These are phyloP conservation scores for Corvus moneduloides DNA, from an alignment of 2,113 vertebrate species.

Conservation along the genomic window DNA sequence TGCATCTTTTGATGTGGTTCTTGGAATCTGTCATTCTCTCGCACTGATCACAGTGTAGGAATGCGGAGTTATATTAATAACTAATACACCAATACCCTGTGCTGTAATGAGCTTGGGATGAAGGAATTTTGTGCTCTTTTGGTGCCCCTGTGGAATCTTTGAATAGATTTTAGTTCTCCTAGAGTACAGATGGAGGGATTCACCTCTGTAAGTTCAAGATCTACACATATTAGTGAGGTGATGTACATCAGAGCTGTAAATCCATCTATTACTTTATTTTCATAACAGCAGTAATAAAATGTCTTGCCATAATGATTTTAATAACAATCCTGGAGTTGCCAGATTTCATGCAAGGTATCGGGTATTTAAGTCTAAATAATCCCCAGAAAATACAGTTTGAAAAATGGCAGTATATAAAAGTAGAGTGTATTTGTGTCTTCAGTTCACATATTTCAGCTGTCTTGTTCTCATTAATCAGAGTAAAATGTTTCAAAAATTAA, in stretches of 20 bases:
- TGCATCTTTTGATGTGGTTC: background rate
- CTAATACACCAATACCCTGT: background rate
- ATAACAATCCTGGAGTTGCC: background rate
- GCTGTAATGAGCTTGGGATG: background rate
- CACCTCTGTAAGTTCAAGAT: background rate
- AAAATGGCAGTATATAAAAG: background rate
- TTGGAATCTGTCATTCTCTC: background rate
- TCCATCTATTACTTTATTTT: background rate
- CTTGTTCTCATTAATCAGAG: slow-evolving; percentile 23
- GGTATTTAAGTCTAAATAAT: background rate
- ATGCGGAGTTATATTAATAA: background rate
- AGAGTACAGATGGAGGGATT: background rate
- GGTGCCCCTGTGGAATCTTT: rapidly evolving
- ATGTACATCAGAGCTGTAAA: background rate
- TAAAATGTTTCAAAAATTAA: slow-evolving; percentile 10
- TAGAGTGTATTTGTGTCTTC: background rate
- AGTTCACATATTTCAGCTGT: background rate
- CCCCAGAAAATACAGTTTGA: background rate
- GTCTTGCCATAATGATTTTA: background rate
- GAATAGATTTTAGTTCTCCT: background rate
- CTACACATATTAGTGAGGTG: background rate
- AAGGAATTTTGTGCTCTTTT: background rate
- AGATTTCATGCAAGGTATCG: background rate
- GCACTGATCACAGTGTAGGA: background rate
- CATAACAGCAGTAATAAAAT: background rate